Percentiles rank a stretch among this genome's conserved stretches.
phyloP scores from a whole-genome alignment of 2,888 invertebrate species.

The Tyria jacobaeae region DNA sequence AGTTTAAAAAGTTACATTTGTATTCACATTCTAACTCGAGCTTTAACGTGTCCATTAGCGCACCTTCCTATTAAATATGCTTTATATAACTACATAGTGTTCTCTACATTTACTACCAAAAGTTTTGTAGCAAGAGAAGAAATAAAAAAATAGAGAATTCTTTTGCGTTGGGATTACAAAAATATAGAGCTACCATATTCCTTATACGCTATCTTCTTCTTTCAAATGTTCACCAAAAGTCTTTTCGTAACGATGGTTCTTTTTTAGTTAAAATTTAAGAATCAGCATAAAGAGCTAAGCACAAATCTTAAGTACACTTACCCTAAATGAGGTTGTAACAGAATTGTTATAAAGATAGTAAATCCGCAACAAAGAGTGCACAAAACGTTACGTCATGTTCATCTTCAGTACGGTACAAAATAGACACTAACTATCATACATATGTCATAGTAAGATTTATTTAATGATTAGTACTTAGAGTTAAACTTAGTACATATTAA shows the following conservation, averaged over 20 bases:
- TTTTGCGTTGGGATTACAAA: constrained; percentile 36
- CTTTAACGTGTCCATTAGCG: constrained; percentile 2
- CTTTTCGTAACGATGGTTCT: not conserved
- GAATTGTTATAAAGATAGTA: constrained; percentile 45
- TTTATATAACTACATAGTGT: not conserved
- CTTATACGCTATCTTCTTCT: constrained; percentile 13
- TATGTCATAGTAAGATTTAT: constrained; percentile 50
- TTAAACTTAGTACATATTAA: constrained; percentile 74
- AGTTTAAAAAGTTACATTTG: constrained; percentile 15
- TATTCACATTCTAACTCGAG: constrained; percentile 12
- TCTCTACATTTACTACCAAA: constrained; percentile 2
- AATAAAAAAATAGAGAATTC: constrained; percentile 26
- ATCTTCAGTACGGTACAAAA: constrained; percentile 38
- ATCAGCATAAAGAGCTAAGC: not conserved
- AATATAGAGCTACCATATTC: constrained; percentile 27
- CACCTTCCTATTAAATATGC: not conserved
- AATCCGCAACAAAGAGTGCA: constrained; percentile 44
- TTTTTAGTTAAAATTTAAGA: not conserved
- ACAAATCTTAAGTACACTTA: constrained; percentile 11
- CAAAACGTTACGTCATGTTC: constrained; percentile 26
- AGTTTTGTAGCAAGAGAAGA: constrained; percentile 18
- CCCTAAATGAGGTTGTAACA: constrained; percentile 65
- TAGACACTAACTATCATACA: constrained; percentile 62
- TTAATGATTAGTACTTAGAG: constrained; percentile 25
- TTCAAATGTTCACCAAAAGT: constrained; percentile 4